These are phyloP conservation scores for Tychaedon coryphoeus DNA, from an alignment of 2,113 vertebrate species.

Conservation along the genomic window DNA sequence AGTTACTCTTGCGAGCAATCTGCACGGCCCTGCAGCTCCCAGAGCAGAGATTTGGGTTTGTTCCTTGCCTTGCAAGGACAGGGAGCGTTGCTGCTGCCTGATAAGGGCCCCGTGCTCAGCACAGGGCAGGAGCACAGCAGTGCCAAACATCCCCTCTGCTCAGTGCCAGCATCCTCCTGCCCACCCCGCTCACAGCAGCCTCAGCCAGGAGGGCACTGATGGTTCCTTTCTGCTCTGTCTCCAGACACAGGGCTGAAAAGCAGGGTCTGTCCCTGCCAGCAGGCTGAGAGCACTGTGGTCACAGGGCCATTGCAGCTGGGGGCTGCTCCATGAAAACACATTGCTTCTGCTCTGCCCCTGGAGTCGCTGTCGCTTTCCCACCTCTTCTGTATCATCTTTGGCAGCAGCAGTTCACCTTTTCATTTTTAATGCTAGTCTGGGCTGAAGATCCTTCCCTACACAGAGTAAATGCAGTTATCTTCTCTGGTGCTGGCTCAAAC, in stretches of 20 bases:
- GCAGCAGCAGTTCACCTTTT: not conserved
- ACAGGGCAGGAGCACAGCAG: rapidly evolving
- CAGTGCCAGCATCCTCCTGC: not conserved
- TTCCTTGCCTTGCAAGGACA: not conserved
- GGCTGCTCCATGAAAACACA: not conserved
- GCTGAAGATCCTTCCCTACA: not conserved
- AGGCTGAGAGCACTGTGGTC: not conserved
- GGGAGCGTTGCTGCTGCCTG: not conserved
- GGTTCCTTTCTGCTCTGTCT: not conserved
- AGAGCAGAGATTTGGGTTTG: not conserved
- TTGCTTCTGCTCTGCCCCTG: not conserved
- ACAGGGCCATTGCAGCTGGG: rapidly evolving
- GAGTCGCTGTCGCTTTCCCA: not conserved
- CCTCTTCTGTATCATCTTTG: not conserved
- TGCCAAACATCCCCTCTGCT: not conserved
- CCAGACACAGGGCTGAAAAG: not conserved
- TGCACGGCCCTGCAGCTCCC: not conserved
- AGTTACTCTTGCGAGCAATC: not conserved
- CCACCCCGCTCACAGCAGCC: not conserved
- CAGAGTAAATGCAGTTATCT: not conserved
- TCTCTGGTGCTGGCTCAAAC: not conserved
- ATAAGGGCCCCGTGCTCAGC: not conserved
- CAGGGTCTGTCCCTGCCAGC: not conserved
- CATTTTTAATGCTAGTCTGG: not conserved
- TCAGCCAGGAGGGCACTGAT: not conserved